phyloP scores from a whole-genome alignment of 2,888 invertebrate genomes.

The Eristalinus sepulchralis region DNA sequence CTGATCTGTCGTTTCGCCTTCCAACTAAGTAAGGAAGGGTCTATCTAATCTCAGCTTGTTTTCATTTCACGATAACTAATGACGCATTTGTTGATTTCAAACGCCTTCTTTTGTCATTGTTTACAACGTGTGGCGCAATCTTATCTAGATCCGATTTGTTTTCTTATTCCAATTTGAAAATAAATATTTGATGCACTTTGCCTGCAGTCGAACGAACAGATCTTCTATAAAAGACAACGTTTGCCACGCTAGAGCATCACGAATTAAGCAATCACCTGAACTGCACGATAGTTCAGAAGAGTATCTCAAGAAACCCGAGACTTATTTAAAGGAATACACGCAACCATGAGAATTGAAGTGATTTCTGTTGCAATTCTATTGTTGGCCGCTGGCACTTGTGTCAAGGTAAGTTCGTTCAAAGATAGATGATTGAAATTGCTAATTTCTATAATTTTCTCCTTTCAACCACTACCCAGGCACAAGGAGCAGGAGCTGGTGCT shows the following conservation, averaged over 20 bases:
- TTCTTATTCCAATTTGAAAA: constrained; percentile 56
- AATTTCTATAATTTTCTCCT: background rate
- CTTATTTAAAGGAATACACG: background rate
- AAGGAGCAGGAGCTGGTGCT: background rate
- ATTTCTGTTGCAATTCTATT: background rate
- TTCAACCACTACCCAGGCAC: constrained; percentile 1
- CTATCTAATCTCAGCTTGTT: background rate
- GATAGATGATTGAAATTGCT: background rate
- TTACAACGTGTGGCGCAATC: background rate
- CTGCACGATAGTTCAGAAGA: constrained; percentile 40
- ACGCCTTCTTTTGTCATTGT: constrained; percentile 4
- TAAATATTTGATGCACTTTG: constrained; percentile 51
- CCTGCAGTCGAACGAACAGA: constrained; percentile 3
- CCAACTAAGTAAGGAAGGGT: background rate
- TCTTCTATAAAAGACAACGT: constrained; percentile 48
- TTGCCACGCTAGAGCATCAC: constrained; percentile 22
- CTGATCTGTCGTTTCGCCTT: background rate
- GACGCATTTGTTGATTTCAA: constrained; percentile 51
- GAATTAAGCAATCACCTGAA: constrained; percentile 52
- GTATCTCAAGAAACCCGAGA: background rate
- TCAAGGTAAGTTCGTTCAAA: background rate
- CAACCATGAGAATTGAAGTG: constrained; percentile 32
- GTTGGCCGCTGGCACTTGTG: constrained; percentile 17
- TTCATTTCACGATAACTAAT: constrained; percentile 11
- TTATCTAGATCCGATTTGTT: constrained; percentile 55